Evolutionary conservation across 2,888 invertebrate genomes (phyloP), one percentile per base, ranked within the genome.

Genomic region (Mycalesis mineus): DNA sequence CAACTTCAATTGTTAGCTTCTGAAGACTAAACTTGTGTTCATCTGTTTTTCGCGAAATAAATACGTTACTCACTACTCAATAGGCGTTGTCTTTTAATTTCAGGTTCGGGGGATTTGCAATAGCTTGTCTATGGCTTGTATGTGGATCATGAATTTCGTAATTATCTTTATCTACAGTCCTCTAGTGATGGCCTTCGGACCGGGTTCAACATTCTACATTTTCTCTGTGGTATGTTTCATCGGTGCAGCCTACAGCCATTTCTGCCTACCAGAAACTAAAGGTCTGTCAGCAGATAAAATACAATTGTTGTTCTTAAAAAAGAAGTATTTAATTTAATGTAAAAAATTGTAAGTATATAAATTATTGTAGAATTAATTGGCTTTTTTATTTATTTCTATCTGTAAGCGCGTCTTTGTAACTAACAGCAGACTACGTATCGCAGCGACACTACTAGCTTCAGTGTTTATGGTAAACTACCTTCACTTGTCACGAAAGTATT

Each of bases 211-310:
- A 1, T 91, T 91, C 69, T 84, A 81, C 63, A 70, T 78, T 0
- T 91, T 88, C 63, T 72, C 87, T 0, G 57, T 68, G 0, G 70
- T 82, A 7, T 85, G 88, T 55, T 74, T 84, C 49, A 15, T 77
- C 0, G 79, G 84, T 0, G 77, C 84, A 0, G 4, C 74, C 0
- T 90, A 83, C 65, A 78, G 84, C 22, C 68, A 80, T 1, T 68
- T 80, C 28, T 80, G 68, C 45, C 65, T 90, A 1, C 90, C 90
- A 0, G 91, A 91, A 65, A 91, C 91, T 0, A 90, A 88, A 58
- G 89, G 89, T 0, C 65, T 87, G 7, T 74, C 85, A 0, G 75
- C 77, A 3, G 82, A 88, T 57, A 80, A 73, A 0, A 84, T 88
- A 13, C 85, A 85, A 52, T 42, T 68, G n/a, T 57, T 79, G 41